Percentiles rank a stretch among this genome's conserved stretches.
Evolutionary conservation across 2,888 invertebrate genomes (phyloP).

Genomic region (Dinocampus coccinellae): DNA sequence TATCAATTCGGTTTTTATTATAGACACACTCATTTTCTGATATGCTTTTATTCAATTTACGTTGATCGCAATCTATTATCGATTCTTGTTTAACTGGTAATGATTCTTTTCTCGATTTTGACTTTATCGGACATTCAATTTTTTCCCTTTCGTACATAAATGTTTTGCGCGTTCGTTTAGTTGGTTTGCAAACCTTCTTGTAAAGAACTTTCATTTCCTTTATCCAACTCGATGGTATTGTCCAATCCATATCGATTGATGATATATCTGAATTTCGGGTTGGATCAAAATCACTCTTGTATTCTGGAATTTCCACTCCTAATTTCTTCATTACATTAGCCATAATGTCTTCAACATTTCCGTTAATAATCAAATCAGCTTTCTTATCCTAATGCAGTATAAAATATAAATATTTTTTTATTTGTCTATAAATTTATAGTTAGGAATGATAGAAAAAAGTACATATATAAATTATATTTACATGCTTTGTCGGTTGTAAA

Average conservation of each 20-base stretch:
- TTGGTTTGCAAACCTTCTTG: slow-evolving; percentile 70
- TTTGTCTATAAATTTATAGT: not conserved
- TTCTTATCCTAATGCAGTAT: slow-evolving; percentile 82
- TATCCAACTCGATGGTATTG: slow-evolving; percentile 75
- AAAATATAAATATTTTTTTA: not conserved
- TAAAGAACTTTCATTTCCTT: slow-evolving; percentile 76
- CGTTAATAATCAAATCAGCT: slow-evolving; percentile 88
- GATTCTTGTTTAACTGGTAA: slow-evolving; percentile 36
- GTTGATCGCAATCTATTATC: not conserved
- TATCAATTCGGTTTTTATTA: not conserved
- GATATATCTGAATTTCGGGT: slow-evolving; percentile 72
- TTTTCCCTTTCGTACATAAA: slow-evolving; percentile 66
- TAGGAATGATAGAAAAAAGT: not conserved
- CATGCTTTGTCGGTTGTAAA: slow-evolving; percentile 97
- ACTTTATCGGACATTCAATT: slow-evolving; percentile 47
- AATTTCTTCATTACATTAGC: slow-evolving; percentile 81
- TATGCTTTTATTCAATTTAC: slow-evolving; percentile 17
- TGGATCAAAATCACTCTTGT: slow-evolving; percentile 77
- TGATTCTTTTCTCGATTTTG: slow-evolving; percentile 44
- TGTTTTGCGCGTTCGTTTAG: slow-evolving; percentile 65
- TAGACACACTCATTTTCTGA: slow-evolving; percentile 1
- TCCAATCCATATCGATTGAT: slow-evolving; percentile 78
- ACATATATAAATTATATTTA: slow-evolving; percentile 72
- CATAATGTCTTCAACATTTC: slow-evolving; percentile 89
- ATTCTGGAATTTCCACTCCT: slow-evolving; percentile 80